Evolutionary conservation across 2,888 invertebrate species (phyloP), one percentile per base, ranked within the genome.

Genomic region (Torymus aiolomorphi): DNA sequence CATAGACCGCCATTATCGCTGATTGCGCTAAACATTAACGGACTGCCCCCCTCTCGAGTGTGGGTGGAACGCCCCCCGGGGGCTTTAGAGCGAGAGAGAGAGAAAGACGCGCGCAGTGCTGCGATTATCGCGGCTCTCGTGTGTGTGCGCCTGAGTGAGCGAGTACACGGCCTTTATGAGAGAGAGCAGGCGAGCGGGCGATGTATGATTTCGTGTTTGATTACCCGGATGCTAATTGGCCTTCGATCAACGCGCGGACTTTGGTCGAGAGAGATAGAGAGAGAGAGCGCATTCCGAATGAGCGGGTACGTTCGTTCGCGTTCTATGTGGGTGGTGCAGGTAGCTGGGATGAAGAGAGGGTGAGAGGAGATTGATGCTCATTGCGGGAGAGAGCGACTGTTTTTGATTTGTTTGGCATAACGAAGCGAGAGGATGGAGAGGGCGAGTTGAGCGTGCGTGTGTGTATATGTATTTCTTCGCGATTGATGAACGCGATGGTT

Each of bases 21-120:
- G 90, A 90, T 90, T 90, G 89, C 90, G 89, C 89, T 89, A 89
- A 90, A 90, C 90, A 90, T 90, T 90, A 90, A 89, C 89, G 87
- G 89, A 86, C 86, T 83, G 85, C 76, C 20, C 63, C 70, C 62
- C 65, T 16, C 70, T 52, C 65, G 8, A 12, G 16, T 52, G 13
- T 20, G 20, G 16, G 20, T 18, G 51, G 20, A 73, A 56, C 63
- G 63, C 61, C 62, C 69, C 62, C 20, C n/a, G 18, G 57, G 20
- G 57, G 54, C 31, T 31, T 31, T 31, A 31, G 31, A 20, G 20
- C 20, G 20, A 31, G 31, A 8, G 31, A 31, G 31, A 31, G 2
- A 31, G 31, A 31, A n/a, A n/a, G n/a, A n/a, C n/a, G n/a, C 31
- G 31, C 31, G 31, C 31, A 31, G 31, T 31, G 8, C 14, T 56